phyloP scores from a whole-genome alignment of 2,113 vertebrate genomes.

The Sula dactylatra region DNA sequence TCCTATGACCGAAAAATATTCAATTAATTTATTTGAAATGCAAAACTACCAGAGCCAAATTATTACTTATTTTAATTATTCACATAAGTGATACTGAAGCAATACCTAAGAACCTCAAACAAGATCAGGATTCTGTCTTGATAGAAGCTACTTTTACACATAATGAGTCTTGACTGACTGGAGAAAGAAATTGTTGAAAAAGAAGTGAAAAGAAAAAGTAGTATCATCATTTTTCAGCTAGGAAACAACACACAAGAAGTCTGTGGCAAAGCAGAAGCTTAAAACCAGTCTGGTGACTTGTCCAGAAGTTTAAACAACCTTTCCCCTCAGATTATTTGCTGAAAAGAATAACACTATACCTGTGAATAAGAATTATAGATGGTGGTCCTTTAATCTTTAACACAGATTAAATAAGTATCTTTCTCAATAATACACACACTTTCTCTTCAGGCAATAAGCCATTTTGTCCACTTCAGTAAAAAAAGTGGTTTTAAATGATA shows the following conservation, averaged over 20 bases:
- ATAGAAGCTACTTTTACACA: neutral
- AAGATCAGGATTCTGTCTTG: neutral
- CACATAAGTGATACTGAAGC: neutral
- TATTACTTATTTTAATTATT: slow-evolving; percentile 1
- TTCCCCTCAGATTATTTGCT: neutral
- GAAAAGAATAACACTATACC: neutral
- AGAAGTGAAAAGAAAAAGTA: neutral
- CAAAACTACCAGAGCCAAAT: neutral
- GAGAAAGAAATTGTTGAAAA: neutral
- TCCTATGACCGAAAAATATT: neutral
- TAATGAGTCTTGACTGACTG: neutral
- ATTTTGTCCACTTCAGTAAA: neutral
- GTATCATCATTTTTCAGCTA: neutral
- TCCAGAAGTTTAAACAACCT: neutral
- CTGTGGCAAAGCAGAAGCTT: neutral
- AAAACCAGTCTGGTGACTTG: neutral
- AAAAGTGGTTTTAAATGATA: neutral
- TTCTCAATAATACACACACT: neutral
- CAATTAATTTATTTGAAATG: neutral
- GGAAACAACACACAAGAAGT: neutral
- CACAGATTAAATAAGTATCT: neutral
- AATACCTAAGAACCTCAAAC: neutral
- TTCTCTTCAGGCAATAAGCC: neutral
- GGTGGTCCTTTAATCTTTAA: neutral
- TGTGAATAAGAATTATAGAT: neutral